phyloP scores from a whole-genome alignment of 2,797 vertebrate species.

The Malacoctenus gilli region DNA sequence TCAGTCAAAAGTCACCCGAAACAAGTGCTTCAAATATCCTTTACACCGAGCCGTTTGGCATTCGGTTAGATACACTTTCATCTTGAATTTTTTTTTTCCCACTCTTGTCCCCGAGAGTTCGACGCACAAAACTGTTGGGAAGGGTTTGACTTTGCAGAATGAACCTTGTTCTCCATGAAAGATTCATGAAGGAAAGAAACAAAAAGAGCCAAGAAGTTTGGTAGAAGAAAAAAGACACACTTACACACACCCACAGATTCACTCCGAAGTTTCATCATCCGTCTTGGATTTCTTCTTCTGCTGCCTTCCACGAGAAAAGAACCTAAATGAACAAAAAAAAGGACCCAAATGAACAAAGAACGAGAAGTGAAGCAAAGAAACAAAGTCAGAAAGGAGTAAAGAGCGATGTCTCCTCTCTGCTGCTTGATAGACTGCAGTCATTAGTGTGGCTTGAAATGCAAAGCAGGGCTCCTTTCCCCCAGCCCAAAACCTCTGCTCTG shows the following conservation, averaged over 20 bases:
- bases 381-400: conserved; percentile 18
- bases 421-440: conserved; percentile 19
- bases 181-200: conserved; percentile 61
- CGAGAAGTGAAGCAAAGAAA: conserved; percentile 21
- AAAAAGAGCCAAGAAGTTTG: conserved; percentile 44
- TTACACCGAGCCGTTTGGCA: conserved; percentile 37
- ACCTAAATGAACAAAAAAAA: conserved; percentile 11
- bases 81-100: conserved; percentile 33
- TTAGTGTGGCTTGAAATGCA: conserved; percentile 42
- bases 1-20: conserved; percentile 37
- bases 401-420: background rate
- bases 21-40: conserved; percentile 35
- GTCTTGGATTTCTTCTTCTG: conserved; percentile 5
- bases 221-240: conserved; percentile 4
- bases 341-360: conserved; percentile 16
- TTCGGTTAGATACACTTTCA: conserved; percentile 36
- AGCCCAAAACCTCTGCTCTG: conserved; percentile 42
- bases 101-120: conserved; percentile 36
- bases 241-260: conserved; percentile 19
- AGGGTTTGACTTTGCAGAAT: conserved; percentile 60
- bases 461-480: conserved; percentile 25
- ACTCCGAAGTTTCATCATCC: conserved; percentile 41
- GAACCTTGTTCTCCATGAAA: conserved; percentile 58
- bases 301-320: too few species aligned
- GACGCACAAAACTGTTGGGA: conserved; percentile 33